Evolutionary conservation across 53 echinoderm and acorn worm species (phyloP), one percentile per base, ranked within the genome.

Genomic region (Paelopatides confundens): DNA sequence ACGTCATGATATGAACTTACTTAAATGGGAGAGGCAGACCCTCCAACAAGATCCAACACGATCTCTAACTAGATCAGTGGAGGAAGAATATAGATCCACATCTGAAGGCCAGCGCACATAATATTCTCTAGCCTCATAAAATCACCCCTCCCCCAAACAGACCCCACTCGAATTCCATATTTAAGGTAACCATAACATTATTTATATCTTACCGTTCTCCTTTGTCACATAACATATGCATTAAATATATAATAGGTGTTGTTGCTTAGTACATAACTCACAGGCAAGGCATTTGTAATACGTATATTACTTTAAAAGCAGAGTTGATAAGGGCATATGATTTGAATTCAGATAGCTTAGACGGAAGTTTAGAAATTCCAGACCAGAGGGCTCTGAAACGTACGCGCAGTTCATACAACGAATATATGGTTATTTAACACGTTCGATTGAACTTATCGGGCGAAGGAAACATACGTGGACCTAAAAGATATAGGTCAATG

Each of bases 381-480:
- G 82, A 30, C 83, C 77, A 14, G 65, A 71, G 0, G 49, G 51
- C 23, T 82, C 82, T 11, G 94, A 92, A 78, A 87, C 68, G 32
- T 89, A 70, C 49, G 69, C 66, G 1, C 90, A 94, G 36, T 89
- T 85, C 65, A 67, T 76, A 27, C 74, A 79, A 12, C 68, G 89
- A 10, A 38, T 89, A 11, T 35, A 83, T 9, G 83, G 86, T 4
- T 89, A 87, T 67, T 65, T 92, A 5, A 76, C 74, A 29, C 30
- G 90, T 8, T 94, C 90, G 94, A 79, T 94, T 85, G 92, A 94
- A 27, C 40, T 89, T 10, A 84, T 27, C 91, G 33, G 91, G 84
- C 48, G 92, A 92, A 85, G 71, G 89, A 7, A 83, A n/a, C n/a
- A n/a, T n/a, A n/a, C n/a, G n/a, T n/a, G n/a, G n/a, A 94, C 15